Percentiles rank a stretch among this genome's conserved stretches.
These are phyloP conservation scores for Rafetus swinhoei DNA, from an alignment of 2,113 vertebrate species.

Conservation along the genomic window DNA sequence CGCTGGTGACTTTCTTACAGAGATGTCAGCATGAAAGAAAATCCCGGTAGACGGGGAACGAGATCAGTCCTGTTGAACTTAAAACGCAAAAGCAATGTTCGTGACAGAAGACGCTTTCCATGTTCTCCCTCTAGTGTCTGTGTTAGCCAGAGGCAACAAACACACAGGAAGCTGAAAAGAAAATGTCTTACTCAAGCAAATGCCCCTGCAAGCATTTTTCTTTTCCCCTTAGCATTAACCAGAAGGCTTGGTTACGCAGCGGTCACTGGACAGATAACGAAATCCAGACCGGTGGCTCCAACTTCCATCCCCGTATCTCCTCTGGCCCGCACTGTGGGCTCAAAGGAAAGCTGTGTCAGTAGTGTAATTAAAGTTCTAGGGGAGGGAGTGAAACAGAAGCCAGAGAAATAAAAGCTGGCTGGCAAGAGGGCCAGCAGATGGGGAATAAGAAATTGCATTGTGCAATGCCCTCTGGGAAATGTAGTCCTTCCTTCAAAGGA, in stretches of 20 bases:
- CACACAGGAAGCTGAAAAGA: not conserved
- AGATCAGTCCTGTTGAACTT: not conserved
- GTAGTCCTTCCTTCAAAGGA: not conserved
- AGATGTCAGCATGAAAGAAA: not conserved
- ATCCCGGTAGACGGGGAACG: not conserved
- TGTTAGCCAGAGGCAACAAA: not conserved
- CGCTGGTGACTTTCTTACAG: not conserved
- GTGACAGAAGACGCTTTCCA: not conserved
- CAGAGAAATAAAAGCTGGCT: not conserved
- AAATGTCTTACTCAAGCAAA: not conserved
- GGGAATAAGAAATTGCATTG: not conserved
- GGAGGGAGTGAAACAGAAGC: not conserved
- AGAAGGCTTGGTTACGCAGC: not conserved
- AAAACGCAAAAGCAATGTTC: not conserved
- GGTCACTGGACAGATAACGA: not conserved
- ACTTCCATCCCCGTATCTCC: not conserved
- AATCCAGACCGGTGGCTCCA: not conserved
- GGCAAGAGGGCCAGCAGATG: not conserved
- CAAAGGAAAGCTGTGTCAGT: not conserved
- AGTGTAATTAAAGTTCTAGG: not conserved
- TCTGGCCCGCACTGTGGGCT: fast-evolving
- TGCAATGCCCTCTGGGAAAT: not conserved
- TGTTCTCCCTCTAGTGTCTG: not conserved
- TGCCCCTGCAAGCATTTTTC: not conserved
- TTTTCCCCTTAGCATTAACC: not conserved